Evolutionary conservation across 2,113 vertebrate genomes (phyloP).

Genomic region (Phalacrocorax brasilianus): DNA sequence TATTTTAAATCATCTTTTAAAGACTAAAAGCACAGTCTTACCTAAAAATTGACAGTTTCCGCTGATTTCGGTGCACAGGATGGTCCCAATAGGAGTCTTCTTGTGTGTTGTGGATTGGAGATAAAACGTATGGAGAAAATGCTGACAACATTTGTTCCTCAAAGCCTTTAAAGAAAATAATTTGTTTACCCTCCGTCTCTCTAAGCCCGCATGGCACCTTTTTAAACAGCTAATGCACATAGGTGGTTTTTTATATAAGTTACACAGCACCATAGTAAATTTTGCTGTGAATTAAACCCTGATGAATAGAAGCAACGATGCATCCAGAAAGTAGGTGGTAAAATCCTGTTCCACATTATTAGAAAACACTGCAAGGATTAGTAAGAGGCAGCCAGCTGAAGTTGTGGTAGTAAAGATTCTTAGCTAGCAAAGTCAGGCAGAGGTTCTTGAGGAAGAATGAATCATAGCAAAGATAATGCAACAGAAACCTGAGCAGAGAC

Average conservation of each 20-base stretch:
- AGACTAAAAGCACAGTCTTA: background rate
- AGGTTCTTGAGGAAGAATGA: background rate
- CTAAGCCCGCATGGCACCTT: background rate
- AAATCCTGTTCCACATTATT: constrained; percentile 15
- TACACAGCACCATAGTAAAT: background rate
- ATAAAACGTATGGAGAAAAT: background rate
- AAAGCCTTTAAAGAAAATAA: background rate
- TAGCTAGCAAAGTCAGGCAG: background rate
- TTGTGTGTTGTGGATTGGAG: background rate
- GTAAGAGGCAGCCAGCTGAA: background rate
- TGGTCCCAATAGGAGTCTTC: background rate
- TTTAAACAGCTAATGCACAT: background rate
- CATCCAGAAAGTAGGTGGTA: background rate
- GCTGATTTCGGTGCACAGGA: background rate
- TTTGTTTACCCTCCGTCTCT: background rate
- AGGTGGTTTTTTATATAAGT: background rate
- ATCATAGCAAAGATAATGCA: background rate
- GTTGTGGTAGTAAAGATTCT: background rate
- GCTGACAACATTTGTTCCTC: background rate
- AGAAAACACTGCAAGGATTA: constrained; percentile 12
- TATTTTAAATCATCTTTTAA: background rate
- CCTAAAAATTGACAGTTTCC: background rate
- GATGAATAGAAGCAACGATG: constrained; percentile 32
- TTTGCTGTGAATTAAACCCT: background rate
- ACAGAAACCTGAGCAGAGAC: background rate